phyloP scores from a whole-genome alignment of 64 coral and sea anemone species.

The Pocillopora damicornis region DNA sequence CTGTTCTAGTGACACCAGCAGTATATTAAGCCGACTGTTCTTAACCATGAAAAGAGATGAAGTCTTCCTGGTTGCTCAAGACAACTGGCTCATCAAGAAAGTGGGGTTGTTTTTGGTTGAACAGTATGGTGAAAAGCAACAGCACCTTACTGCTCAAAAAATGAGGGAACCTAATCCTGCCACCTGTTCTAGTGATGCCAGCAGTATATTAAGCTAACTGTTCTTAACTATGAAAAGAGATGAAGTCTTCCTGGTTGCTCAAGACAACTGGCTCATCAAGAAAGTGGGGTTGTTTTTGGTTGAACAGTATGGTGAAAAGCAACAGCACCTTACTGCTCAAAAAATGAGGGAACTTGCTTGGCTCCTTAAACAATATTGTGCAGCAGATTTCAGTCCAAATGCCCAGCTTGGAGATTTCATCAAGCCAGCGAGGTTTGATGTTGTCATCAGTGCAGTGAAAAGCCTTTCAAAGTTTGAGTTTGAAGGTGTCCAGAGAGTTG shows the following conservation, averaged over 20 bases:
- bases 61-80: background rate
- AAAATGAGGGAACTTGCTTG: slow-evolving; percentile 48
- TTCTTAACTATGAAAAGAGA: slow-evolving; percentile 47
- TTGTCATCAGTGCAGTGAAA: slow-evolving; percentile 15
- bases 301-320: slow-evolving; percentile 10
- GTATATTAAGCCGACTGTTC: background rate
- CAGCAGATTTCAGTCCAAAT: background rate
- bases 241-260: background rate
- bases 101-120: background rate
- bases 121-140: too few species aligned
- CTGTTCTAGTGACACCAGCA: background rate
- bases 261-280: slow-evolving; percentile 21
- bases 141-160: too few species aligned
- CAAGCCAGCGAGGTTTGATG: slow-evolving; percentile 46
- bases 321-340: background rate
- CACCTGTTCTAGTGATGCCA: background rate
- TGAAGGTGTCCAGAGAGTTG: slow-evolving; percentile 21
- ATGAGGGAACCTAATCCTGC: background rate
- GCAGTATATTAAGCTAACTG: background rate
- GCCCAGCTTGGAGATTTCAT: slow-evolving; percentile 16
- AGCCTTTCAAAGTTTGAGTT: slow-evolving; percentile 18
- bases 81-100: slow-evolving; percentile 18
- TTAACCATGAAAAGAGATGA: slow-evolving; percentile 46
- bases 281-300: background rate
- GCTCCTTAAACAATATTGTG: background rate